Evolutionary conservation across 2,888 invertebrate genomes (phyloP).

Genomic region (Pterobdella sp.): DNA sequence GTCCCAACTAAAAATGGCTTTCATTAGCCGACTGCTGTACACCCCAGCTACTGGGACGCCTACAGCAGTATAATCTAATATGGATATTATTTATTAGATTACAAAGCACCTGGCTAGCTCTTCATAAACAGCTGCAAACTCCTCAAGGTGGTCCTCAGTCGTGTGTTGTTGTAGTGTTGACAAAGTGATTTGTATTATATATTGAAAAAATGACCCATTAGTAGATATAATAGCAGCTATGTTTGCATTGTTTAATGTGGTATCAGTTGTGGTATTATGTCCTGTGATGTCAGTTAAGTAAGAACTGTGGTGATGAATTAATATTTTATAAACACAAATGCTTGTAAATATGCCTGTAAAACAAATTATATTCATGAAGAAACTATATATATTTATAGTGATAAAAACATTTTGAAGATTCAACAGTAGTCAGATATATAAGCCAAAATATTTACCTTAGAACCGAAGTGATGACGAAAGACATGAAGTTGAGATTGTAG

Average conservation of each 20-base stretch:
- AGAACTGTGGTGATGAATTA: no score
- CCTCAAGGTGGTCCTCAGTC: not conserved
- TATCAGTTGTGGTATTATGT: no score
- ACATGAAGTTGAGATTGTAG: not conserved
- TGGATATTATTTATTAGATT: no score
- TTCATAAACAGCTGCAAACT: not conserved
- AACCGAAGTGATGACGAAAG: slow-evolving; percentile 1
- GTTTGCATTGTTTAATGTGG: not conserved
- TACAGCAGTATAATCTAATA: no score
- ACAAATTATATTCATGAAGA: no score
- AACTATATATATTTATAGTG: no score
- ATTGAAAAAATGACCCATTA: not conserved
- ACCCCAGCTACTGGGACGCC: no score
- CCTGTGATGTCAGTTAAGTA: slow-evolving; percentile 42
- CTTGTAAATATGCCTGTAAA: no score
- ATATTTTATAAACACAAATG: not conserved
- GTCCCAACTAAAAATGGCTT: no score
- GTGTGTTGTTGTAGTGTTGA: not conserved
- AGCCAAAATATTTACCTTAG: not conserved
- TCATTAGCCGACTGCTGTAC: no score
- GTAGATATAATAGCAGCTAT: not conserved
- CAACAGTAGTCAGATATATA: no score
- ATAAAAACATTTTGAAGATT: no score
- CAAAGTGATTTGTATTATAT: not conserved
- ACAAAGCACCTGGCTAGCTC: not conserved